Evolutionary conservation across 2,113 vertebrate species (phyloP).

Genomic region (Ranitomeya imitator): DNA sequence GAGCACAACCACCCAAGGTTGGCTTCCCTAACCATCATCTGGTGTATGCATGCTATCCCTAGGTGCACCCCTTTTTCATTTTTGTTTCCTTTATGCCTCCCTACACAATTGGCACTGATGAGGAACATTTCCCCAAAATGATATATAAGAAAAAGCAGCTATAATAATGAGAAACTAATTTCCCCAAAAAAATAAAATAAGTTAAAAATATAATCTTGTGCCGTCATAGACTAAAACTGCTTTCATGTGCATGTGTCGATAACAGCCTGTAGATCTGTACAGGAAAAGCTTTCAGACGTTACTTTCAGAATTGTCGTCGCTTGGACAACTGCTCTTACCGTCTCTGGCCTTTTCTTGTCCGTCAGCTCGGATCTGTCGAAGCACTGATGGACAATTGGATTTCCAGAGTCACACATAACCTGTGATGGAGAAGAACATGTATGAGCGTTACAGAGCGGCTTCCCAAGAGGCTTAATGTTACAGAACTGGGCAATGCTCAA

Average conservation of each 20-base stretch:
- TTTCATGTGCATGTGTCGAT: neutral
- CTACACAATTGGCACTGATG: too few relatives aligned
- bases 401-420: conserved; percentile 94
- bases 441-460: neutral
- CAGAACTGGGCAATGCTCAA: neutral
- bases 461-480: neutral
- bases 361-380: conserved; percentile 89
- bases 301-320: neutral
- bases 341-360: conserved; percentile 95
- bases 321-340: conserved; percentile 72
- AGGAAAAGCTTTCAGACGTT: neutral
- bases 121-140: too few relatives aligned
- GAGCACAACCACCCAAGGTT: too few relatives aligned
- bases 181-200: too few relatives aligned
- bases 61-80: too few relatives aligned
- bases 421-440: conserved; percentile 60
- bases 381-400: conserved; percentile 90
- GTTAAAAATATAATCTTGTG: neutral
- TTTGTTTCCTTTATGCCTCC: too few relatives aligned
- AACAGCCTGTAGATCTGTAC: neutral
- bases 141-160: neutral
- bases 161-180: too few relatives aligned
- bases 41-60: too few relatives aligned
- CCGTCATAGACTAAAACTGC: neutral
- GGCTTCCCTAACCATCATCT: too few relatives aligned